These are phyloP conservation scores for Augochlorella aurata DNA, from an alignment of 2,888 invertebrate species.

Conservation along the genomic window DNA sequence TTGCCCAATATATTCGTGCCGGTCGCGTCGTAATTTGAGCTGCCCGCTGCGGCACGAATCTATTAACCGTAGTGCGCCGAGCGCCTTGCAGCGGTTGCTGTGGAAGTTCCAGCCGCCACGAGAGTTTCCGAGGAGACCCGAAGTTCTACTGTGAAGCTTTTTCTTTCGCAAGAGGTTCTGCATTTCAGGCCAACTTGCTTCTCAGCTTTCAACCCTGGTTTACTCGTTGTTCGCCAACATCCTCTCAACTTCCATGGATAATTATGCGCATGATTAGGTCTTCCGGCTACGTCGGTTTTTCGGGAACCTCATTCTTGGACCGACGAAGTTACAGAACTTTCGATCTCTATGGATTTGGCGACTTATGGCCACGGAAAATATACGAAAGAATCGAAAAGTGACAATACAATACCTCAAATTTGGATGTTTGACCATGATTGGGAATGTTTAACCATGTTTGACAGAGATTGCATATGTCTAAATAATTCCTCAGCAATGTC, in stretches of 20 bases:
- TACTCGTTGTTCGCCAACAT: neutral
- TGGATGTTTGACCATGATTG: too few species aligned
- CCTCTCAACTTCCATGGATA: constrained; percentile 7
- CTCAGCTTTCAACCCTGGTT: neutral
- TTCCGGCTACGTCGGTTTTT: neutral
- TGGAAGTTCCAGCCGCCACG: constrained; percentile 14
- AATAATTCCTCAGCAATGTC: too few species aligned
- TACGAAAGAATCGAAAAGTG: too few species aligned
- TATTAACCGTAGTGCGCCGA: neutral
- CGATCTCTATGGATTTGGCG: too few species aligned
- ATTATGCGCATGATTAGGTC: constrained; percentile 37
- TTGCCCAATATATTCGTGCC: neutral
- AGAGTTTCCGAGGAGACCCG: neutral
- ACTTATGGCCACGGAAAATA: neutral
- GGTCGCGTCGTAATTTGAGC: neutral
- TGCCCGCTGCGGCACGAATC: neutral
- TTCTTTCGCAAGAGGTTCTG: neutral
- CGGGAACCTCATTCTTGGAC: neutral
- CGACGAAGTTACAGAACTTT: neutral
- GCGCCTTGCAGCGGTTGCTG: neutral
- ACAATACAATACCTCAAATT: neutral
- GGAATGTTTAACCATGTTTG: too few species aligned
- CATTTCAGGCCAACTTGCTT: neutral
- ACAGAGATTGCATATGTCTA: too few species aligned
- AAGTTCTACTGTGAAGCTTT: constrained; percentile 7